These are phyloP conservation scores for Dioctria rufipes DNA, from an alignment of 2,888 invertebrate species.

Conservation along the genomic window DNA sequence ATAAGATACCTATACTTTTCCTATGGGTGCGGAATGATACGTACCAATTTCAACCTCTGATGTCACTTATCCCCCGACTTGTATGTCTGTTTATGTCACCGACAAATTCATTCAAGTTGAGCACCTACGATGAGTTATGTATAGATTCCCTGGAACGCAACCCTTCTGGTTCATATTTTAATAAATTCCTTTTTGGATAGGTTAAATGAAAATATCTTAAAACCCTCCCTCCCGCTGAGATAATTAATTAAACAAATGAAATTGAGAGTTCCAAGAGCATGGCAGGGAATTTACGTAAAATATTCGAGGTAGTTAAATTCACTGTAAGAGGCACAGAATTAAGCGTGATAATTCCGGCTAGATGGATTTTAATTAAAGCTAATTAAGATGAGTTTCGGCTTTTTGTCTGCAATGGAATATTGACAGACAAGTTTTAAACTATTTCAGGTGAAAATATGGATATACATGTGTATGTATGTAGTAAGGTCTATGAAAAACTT, in stretches of 20 bases:
- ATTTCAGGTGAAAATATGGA: background rate
- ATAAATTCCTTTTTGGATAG: slow-evolving; percentile 34
- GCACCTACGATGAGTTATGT: background rate
- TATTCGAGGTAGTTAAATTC: slow-evolving; percentile 10
- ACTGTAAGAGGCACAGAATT: background rate
- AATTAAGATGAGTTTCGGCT: slow-evolving; percentile 6
- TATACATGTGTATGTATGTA: no score
- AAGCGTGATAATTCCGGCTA: slow-evolving; percentile 4
- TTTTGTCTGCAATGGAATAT: background rate
- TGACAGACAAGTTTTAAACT: slow-evolving; percentile 16
- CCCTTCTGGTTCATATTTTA: slow-evolving; percentile 16
- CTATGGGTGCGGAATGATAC: slow-evolving; percentile 25
- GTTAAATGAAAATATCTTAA: slow-evolving; percentile 4
- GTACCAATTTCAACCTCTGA: background rate
- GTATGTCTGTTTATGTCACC: slow-evolving; percentile 15
- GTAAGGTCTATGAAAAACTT: slow-evolving; percentile 8
- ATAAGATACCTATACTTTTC: background rate
- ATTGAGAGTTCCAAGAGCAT: background rate
- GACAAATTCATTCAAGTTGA: slow-evolving; percentile 11
- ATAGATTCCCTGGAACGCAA: background rate
- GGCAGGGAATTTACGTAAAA: slow-evolving; percentile 8
- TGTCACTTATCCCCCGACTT: slow-evolving; percentile 1
- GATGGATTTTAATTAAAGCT: slow-evolving; percentile 21
- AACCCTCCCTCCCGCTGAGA: slow-evolving; percentile 5
- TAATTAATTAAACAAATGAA: slow-evolving; percentile 26